Base-by-base conservation (phyloP, 1,140 invertebrate species). In the Neodiprion fabricii region DNA sequence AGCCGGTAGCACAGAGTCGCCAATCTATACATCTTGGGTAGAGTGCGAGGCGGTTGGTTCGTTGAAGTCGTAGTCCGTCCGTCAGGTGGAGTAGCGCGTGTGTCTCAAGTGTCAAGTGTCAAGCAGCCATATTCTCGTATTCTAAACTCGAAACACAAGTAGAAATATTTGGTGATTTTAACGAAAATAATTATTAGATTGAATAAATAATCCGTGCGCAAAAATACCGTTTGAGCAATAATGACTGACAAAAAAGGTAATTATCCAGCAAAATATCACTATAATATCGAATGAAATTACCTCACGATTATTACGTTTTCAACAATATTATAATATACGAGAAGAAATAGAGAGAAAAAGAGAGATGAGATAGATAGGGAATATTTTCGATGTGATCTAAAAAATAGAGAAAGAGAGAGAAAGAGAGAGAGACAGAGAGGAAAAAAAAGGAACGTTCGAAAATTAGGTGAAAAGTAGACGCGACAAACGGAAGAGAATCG, bases 161-260 rank as follows among this genome's bases (percentile, higher is more conserved):
- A 12, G 53, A 61, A 61, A 61, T 14, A 61, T 61, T 61, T 61
- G n/a, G 53, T 61, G 53, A 61, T 14, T 9, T 61, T 12, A 61
- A 61, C 11, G 53, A 61, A 61, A 14, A 61, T 14, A 14, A 14
- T 61, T n/a, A 69, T 12, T 11, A 47, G 11, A n/a, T 69, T 69
- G 11, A 14, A 14, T 69, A 69, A 66, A 69, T 69, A 28, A 69
- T n/a, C 11, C 17, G 70, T 50, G 70, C 48, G 70, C 23, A 71
- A 40, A 40, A 40, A 40, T 40, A 40, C 28, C 70, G 76, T 79
- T 79, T 79, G 85, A 86, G 84, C 82, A 85, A 88, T 87, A 87
- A 88, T 88, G 87, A 85, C 86, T 80, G 87, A 88, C 87, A 89
- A 89, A 77, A 89, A 89, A 89, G 87, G 87, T 89, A 89, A 89